A percentile compares a stretch with the other conserved stretches of the same genome.
Conservation (phyloP, 2,888 invertebrate genomes). For the Graphium colonna region DNA sequence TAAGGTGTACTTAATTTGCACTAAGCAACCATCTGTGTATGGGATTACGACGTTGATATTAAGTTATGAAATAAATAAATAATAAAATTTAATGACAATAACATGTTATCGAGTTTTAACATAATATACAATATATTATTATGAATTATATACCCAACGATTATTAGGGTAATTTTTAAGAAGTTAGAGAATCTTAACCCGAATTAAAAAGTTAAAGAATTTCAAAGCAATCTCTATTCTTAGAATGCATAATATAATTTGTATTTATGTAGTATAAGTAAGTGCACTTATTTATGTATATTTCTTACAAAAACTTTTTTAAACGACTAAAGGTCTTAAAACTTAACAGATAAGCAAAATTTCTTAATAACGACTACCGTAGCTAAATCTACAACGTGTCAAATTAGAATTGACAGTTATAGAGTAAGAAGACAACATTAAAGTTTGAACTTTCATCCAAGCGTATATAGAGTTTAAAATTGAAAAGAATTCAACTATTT, state of each 20-base stretch:
- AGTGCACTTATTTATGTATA: too few species aligned
- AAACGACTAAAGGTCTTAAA: not conserved
- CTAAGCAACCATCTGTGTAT: not conserved
- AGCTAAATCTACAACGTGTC: slow-evolving; percentile 1
- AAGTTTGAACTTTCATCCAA: not conserved
- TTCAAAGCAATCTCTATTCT: too few species aligned
- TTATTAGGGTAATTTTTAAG: not conserved
- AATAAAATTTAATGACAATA: not conserved
- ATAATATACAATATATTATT: too few species aligned
- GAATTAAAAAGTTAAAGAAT: not conserved
- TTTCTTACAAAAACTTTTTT: too few species aligned
- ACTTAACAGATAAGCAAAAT: not conserved
- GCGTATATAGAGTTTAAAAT: not conserved
- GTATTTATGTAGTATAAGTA: too few species aligned
- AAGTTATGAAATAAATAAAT: too few species aligned
- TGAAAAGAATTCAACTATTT: too few species aligned
- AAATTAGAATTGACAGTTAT: not conserved
- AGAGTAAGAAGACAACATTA: not conserved
- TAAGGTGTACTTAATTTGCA: not conserved
- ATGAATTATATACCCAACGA: too few species aligned
- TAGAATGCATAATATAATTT: too few species aligned
- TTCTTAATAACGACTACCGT: not conserved
- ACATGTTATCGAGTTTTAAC: too few species aligned
- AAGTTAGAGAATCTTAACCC: not conserved
- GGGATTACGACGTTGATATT: not conserved